phyloP scores from a whole-genome alignment of 1,140 invertebrate genomes.

The Drosophila nikananu region DNA sequence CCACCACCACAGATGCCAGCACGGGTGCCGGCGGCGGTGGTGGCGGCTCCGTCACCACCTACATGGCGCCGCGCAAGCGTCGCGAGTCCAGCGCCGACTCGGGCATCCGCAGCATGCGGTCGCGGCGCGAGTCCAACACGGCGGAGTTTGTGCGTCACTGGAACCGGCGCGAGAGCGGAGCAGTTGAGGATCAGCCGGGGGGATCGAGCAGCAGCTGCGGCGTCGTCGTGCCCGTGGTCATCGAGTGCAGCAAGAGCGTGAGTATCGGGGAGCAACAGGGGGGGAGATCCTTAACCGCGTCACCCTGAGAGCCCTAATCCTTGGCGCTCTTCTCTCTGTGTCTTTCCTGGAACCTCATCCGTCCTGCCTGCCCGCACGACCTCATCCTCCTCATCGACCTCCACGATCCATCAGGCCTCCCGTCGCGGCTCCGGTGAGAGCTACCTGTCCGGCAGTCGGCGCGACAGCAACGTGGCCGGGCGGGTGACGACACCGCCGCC shows the following conservation, averaged over 20 bases:
- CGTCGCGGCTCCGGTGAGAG: conserved; percentile 89
- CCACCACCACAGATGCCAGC: conserved; percentile 86
- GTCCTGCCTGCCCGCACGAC: not conserved
- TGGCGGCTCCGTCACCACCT: conserved; percentile 68
- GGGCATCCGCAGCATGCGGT: conserved; percentile 91
- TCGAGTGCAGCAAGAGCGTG: conserved; percentile 76
- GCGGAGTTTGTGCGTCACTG: conserved; percentile 90
- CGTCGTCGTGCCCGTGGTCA: conserved; percentile 63
- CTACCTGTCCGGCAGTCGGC: conserved; percentile 86
- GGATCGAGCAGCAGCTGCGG: conserved; percentile 14
- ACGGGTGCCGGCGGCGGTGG: conserved; percentile 60
- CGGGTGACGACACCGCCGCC: conserved; percentile 86
- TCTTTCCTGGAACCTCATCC: conserved; percentile 15
- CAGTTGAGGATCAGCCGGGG: conserved; percentile 72
- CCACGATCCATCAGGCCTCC: conserved; percentile 66
- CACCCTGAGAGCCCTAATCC: conserved; percentile 28
- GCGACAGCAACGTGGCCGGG: conserved; percentile 87
- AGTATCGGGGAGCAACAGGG: conserved; percentile 48
- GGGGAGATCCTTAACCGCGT: not conserved
- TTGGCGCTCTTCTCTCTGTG: conserved; percentile 34
- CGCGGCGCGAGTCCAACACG: conserved; percentile 90
- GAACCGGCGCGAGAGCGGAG: conserved; percentile 87
- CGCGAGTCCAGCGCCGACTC: conserved; percentile 93
- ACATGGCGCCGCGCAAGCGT: conserved; percentile 88
- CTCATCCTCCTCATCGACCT: not conserved